Conservation (phyloP, 1,140 invertebrate genomes). For the Manduca sexta region DNA sequence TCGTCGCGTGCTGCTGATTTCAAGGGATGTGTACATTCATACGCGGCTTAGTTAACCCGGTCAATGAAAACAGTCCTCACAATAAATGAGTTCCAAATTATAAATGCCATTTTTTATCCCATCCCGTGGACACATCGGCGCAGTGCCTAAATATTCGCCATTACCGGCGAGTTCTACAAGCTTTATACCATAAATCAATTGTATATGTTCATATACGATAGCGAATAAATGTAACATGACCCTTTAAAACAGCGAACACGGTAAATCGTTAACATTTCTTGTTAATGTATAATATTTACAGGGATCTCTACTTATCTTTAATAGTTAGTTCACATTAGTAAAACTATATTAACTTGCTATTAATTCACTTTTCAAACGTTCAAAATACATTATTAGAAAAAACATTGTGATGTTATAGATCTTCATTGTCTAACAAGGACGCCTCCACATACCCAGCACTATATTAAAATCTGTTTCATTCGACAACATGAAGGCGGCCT, state of each 20-base stretch:
- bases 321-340: constrained; percentile 19
- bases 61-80: neutral
- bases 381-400: constrained; percentile 1
- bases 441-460: neutral
- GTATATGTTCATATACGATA: neutral
- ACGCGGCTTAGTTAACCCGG: neutral
- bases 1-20: constrained; percentile 16
- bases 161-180: neutral
- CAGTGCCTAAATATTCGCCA: neutral
- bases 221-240: constrained; percentile 16
- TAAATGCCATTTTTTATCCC: no score
- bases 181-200: neutral
- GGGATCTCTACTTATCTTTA: constrained; percentile 10
- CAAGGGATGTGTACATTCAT: constrained; percentile 27
- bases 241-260: constrained; percentile 3
- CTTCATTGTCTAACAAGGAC: constrained; percentile 1
- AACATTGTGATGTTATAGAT: constrained; percentile 10
- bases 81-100: neutral
- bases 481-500: neutral
- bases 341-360: constrained; percentile 13
- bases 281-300: constrained; percentile 19
- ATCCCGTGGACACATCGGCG: no score
- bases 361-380: constrained; percentile 8
- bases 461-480: neutral
- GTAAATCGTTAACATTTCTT: constrained; percentile 13